Conservation (phyloP, 2,888 invertebrate species). For the Seira sanloemensis region DNA sequence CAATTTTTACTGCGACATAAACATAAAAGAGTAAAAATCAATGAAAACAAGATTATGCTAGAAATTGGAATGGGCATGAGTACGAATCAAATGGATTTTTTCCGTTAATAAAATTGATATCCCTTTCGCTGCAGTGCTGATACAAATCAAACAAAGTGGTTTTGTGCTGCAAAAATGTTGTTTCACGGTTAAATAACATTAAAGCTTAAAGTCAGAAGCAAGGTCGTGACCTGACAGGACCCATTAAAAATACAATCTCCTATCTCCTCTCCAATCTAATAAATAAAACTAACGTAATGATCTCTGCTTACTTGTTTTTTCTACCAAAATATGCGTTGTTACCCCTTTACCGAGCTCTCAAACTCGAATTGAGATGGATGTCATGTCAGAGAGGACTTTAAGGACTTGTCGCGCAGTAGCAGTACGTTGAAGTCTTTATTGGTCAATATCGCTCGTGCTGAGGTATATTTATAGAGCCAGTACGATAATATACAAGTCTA, state of each 20-base stretch:
- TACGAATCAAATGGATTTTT: no score
- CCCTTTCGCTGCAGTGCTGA: no score
- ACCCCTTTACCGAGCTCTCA: not conserved
- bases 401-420: not conserved
- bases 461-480: not conserved
- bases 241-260: slow-evolving; percentile 1
- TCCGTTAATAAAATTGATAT: no score
- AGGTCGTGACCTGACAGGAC: slow-evolving; percentile 57
- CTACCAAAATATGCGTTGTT: not conserved
- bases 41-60: no score
- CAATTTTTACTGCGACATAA: not conserved
- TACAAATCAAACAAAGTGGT: not conserved
- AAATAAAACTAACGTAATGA: not conserved
- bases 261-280: slow-evolving; percentile 37
- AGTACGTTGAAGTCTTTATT: no score
- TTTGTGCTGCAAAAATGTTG: not conserved
- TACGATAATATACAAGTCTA: not conserved
- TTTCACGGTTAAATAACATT: not conserved
- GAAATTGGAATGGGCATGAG: no score
- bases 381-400: no score
- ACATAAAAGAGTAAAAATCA: not conserved
- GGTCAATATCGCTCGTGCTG: no score
- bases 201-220: slow-evolving; percentile 30
- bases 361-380: not conserved
- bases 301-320: not conserved